A percentile compares a stretch with the other conserved stretches of the same genome.
Conservation (phyloP, 2,888 invertebrate genomes). For the Mesopsocus fuscifrons region DNA sequence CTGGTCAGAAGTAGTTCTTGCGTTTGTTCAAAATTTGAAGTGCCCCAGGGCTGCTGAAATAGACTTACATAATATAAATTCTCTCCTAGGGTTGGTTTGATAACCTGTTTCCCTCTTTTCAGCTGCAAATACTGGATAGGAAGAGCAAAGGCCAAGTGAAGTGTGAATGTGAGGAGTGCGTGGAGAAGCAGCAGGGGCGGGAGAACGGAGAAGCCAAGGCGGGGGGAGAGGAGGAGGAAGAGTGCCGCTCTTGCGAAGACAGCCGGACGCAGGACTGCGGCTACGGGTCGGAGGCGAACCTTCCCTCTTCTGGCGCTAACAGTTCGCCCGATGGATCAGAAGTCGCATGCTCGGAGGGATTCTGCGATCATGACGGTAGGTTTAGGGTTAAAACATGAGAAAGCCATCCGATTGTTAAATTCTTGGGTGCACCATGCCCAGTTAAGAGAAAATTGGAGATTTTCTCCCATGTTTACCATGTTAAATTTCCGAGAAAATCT, state of each 20-base stretch:
- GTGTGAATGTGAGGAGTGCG: conserved; percentile 12
- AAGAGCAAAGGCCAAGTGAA: conserved; percentile 11
- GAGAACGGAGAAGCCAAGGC: conserved; percentile 18
- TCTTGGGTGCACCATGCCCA: too few species aligned
- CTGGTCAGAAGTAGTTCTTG: too few species aligned
- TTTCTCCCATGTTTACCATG: too few species aligned
- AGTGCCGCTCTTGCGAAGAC: conserved; percentile 14
- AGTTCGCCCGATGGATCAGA: conserved; percentile 83
- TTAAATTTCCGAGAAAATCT: too few species aligned
- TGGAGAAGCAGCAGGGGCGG: conserved; percentile 12
- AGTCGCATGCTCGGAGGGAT: conserved; percentile 72
- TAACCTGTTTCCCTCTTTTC: too few species aligned
- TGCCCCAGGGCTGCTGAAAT: too few species aligned
- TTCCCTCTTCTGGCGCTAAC: conserved; percentile 53
- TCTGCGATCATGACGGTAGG: conserved; percentile 53
- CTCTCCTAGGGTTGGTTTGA: too few species aligned
- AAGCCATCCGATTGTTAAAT: too few species aligned
- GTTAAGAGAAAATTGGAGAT: too few species aligned
- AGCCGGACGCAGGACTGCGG: conserved; percentile 55
- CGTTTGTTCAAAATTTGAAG: too few species aligned
- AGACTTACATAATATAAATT: conserved; percentile 5
- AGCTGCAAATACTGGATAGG: conserved; percentile 6
- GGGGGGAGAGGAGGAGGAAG: conserved; percentile 15
- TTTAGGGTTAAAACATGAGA: too few species aligned
- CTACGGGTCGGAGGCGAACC: conserved; percentile 70